Evolutionary conservation across 2,888 invertebrate genomes (phyloP), one percentile per base, ranked within the genome.

Genomic region (Caenorhabditis sp.): DNA sequence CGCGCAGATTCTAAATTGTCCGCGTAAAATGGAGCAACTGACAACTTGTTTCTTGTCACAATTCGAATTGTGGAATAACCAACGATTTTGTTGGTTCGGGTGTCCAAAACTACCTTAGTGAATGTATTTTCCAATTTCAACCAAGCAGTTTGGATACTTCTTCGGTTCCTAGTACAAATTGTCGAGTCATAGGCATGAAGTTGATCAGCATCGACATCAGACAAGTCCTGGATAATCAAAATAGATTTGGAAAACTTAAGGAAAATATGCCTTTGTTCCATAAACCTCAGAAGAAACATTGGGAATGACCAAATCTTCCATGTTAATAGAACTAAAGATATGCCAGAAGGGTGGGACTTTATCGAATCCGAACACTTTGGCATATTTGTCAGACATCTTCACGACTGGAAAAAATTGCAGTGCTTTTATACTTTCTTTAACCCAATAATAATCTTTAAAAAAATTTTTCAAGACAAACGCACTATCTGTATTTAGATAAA

Each of bases 1-100:
- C 70, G 59, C 0, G 73, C 72, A 21, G 70, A 67, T 43, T 76
- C 70, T 52, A 57, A 25, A 49, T 56, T 63, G 14, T 77, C 74
- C 0, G 74, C 74, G 52, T 77, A 77, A 31, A 77, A 63, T 14
- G 77, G 77, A 0, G 75, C 77, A 7, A 65, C 65, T 20, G 63
- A 63, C 1, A 77, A 26, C 21, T 62, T 52, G 31, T 70, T 70
- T 23, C 59, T 68, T 2, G 63, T 38, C 5, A 63, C 67, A 26
- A 70, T 60, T 36, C 77, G 59, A n/a, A 77, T 65, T 23, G 73
- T 74, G n/a, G 60, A 57, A 43, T 74, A 69, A 2, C 77, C 74
- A 10, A 70, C 70, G 23, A 77, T 70, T 12, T 71, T 59, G 1
- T 67, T 67, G 23, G 62, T 59, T 23, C 59, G 12, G 12, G 17